These are phyloP conservation scores for Apostichopus japonicus DNA, from an alignment of 35 echinoderm and acorn worm species.

Conservation along the genomic window DNA sequence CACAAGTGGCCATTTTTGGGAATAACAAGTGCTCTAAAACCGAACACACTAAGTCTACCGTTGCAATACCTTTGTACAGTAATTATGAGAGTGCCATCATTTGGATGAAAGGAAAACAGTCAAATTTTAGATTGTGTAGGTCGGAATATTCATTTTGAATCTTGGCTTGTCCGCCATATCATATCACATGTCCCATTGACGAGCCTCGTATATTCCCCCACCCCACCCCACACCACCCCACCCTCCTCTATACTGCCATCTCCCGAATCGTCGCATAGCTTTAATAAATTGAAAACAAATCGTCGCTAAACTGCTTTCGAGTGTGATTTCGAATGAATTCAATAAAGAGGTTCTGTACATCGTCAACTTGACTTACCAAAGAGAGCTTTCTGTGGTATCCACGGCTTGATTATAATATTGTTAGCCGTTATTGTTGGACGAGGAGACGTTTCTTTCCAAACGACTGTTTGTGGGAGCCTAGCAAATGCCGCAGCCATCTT, in stretches of 20 bases:
- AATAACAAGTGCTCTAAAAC: no score
- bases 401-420: conserved; percentile 22
- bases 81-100: no score
- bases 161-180: no score
- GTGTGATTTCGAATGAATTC: not conserved
- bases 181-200: no score
- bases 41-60: no score
- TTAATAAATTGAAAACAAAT: not conserved
- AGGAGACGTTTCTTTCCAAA: not conserved
- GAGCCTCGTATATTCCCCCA: no score
- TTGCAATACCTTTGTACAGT: no score
- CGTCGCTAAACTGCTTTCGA: not conserved
- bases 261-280: not conserved
- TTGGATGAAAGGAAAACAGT: no score
- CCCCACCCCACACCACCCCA: no score
- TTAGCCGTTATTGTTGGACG: not conserved
- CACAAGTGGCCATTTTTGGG: no score
- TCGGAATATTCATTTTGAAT: no score
- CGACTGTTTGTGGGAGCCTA: conserved; percentile 49
- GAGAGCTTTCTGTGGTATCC: conserved; percentile 52
- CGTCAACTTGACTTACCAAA: not conserved
- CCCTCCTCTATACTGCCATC: not conserved
- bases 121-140: no score
- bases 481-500: conserved; percentile 43
- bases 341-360: not conserved